Base-by-base conservation (phyloP, 2,113 vertebrate genomes). In the Indicator maculatus region DNA sequence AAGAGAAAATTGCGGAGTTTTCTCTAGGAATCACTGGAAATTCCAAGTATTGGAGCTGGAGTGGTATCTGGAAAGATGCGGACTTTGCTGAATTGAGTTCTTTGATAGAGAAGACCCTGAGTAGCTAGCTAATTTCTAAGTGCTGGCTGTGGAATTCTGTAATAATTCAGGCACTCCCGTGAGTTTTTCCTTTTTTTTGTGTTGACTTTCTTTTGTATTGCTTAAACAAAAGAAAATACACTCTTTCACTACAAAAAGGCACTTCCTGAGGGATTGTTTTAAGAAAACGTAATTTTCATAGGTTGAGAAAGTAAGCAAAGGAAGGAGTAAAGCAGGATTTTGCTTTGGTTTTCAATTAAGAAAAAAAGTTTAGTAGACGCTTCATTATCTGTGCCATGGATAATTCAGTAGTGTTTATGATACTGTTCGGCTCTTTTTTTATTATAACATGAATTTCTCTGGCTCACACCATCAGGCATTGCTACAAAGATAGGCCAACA, bases 191-290 rank as follows among this genome's bases (percentile, higher is more conserved):
- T 41, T 58, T 53, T 65, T 73, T 14, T 74, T 59, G 56, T 61
- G 67, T 31, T 33, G 73, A 6, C 64, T 93, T 79, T 47, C 89
- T 95, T 88, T 95, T 94, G 95, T 94, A 18, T 24, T 28, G 58
- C 59, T 81, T 69, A 53, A 95, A 95, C 93, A 94, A 90, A 89
- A 63, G 70, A 23, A 83, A 76, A 38, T 19, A 26, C 78, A 12
- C 16, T 28, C 10, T 19, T 61, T 12, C 65, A 52, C 63, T 67
- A 11, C 9, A 19, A 36, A 12, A 60, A 44, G 60, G 52, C 17
- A 21, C n/a, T 83, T 74, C 61, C 3, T 27, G 26, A 38, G 13
- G 28, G 55, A 19, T 44, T 71, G 1, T 27, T 71, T 47, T 56
- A 69, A 84, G 38, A 19, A 60, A 77, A 14, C 33, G 3, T 23